phyloP scores from a whole-genome alignment of 37 sponge, comb jelly and placozoan species.

The Eunapius fragilis region DNA sequence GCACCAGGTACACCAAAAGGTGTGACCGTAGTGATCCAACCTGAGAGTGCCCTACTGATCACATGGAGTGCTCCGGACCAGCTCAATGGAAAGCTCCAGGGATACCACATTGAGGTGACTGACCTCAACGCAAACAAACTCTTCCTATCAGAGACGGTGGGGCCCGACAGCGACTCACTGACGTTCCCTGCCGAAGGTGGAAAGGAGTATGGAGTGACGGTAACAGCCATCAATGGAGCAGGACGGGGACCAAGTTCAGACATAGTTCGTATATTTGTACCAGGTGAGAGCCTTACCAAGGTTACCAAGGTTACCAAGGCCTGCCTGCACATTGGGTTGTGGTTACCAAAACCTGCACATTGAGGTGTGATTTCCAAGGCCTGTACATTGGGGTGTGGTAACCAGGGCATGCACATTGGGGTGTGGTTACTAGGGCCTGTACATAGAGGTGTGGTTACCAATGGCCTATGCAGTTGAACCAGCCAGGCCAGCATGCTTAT shows the following conservation, averaged over 20 bases:
- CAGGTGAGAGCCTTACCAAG: neutral
- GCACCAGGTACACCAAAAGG: conserved; percentile 38
- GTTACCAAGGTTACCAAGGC: no score
- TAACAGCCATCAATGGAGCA: neutral
- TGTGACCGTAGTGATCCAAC: conserved; percentile 3
- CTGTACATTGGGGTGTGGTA: no score
- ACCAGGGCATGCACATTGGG: no score
- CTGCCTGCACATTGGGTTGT: no score
- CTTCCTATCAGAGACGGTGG: neutral
- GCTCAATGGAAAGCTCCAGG: conserved; percentile 46
- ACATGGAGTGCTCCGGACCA: conserved; percentile 61
- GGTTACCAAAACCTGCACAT: no score
- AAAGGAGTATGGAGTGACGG: neutral
- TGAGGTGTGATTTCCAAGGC: no score
- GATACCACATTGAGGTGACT: conserved; percentile 29
- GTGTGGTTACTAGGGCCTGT: no score
- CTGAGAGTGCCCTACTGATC: neutral
- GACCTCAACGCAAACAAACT: conserved; percentile 4
- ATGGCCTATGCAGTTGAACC: no score
- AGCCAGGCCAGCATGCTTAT: no score
- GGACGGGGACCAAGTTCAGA: neutral
- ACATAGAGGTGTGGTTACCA: no score
- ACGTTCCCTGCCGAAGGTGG: neutral
- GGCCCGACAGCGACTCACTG: neutral
- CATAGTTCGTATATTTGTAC: neutral